Base-by-base conservation (phyloP, 2,888 invertebrate genomes). In the Chymomyza fuscimana region DNA sequence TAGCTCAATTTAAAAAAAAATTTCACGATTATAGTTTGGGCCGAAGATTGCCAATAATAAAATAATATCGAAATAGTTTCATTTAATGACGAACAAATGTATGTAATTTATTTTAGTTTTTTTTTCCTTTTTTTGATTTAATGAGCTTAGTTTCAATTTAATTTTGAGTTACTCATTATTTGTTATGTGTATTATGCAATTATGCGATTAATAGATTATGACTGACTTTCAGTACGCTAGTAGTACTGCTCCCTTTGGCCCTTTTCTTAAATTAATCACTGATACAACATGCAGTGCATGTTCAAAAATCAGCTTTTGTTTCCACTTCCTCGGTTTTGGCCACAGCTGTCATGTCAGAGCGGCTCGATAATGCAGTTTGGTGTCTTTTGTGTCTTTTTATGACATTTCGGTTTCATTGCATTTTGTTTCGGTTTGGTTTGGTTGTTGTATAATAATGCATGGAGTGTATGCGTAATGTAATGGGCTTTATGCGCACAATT, bases 401-500 rank as follows among this genome's bases (percentile, higher is more conserved):
- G 40, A 58, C 58, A 15, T 22, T 25, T 29, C 2, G 40, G 40
- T 46, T 46, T 46, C 40, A 12, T 46, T 46, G 40, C 40, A 46
- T 12, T 46, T 46, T 12, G 40, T 46, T 46, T 46, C 40, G 40
- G 12, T 46, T 46, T 12, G 40, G 12, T 46, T 12, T 46, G 40
- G 40, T 12, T 46, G 12, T 46, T 46, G 40, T 46, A 46, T 46
- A 46, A 46, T 19, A 25, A 15, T 19, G 58, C 15, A 15, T 58
- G 60, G 60, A 16, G 36, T 2, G 7, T 36, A 16, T 60, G 40
- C 15, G 54, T 40, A 29, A 60, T 36, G 22, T 25, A 36, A 58
- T 19, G 59, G 12, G 59, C 59, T 29, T 60, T 60, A 60, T 16
- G 60, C 60, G 32, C 60, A 40, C 40, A 60, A 60, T 60, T 60